Evolutionary conservation across 2,113 vertebrate species (phyloP).

Genomic region (Crocuta crocuta): DNA sequence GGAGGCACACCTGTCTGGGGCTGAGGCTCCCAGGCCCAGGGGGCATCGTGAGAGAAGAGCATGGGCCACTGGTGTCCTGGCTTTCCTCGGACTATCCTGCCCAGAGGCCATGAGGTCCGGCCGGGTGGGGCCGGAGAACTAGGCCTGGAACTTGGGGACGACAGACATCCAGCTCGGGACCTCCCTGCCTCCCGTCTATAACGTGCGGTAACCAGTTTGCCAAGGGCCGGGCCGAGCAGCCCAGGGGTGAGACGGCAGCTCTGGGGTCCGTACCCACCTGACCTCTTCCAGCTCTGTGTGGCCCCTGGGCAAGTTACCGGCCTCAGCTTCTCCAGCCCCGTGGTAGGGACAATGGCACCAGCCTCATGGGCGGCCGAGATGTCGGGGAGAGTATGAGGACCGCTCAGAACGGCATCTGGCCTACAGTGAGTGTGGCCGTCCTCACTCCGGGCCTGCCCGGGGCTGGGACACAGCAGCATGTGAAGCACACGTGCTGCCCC

Average conservation of each 20-base stretch:
- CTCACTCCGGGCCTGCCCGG: too few relatives aligned
- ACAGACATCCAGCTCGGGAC: neutral
- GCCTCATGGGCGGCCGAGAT: neutral
- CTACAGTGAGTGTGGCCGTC: rapidly evolving
- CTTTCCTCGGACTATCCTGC: rapidly evolving
- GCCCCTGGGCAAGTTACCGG: neutral
- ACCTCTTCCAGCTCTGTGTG: neutral
- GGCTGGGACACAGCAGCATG: neutral
- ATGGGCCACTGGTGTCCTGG: neutral
- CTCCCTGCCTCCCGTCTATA: rapidly evolving
- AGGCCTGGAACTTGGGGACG: neutral
- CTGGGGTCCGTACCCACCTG: neutral
- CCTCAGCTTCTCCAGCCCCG: neutral
- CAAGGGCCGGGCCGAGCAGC: neutral
- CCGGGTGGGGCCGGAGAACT: neutral
- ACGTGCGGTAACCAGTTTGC: neutral
- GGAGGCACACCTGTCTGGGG: neutral
- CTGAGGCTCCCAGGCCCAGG: too few relatives aligned
- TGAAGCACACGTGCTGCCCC: neutral
- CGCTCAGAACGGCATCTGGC: neutral
- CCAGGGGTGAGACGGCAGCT: rapidly evolving
- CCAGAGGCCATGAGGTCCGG: neutral
- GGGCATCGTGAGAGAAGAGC: too few relatives aligned
- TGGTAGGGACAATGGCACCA: neutral
- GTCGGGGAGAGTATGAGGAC: neutral